These are phyloP conservation scores for Macrotis lagotis DNA, from an alignment of 2,113 vertebrate genomes.

Conservation along the genomic window DNA sequence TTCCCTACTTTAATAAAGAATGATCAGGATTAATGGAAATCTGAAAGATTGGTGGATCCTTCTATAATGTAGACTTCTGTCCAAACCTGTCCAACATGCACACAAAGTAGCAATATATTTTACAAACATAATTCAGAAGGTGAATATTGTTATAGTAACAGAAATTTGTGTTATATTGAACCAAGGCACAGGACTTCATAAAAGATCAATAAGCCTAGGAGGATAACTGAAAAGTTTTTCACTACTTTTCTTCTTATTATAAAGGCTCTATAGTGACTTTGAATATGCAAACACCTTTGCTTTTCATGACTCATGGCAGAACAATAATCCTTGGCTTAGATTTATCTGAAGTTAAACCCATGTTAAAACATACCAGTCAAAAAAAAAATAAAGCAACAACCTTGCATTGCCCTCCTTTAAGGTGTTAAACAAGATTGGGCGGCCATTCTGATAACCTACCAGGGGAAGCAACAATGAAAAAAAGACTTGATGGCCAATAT, in stretches of 20 bases:
- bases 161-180: neutral
- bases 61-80: neutral
- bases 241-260: neutral
- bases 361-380: conserved; percentile 15
- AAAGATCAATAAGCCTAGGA: neutral
- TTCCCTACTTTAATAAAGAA: neutral
- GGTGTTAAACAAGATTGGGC: neutral
- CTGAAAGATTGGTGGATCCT: neutral
- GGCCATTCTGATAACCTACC: neutral
- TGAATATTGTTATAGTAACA: neutral
- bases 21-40: neutral
- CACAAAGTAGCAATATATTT: neutral
- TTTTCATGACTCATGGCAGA: neutral
- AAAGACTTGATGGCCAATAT: neutral
- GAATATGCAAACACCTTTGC: neutral
- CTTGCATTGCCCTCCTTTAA: neutral
- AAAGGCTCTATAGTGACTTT: neutral
- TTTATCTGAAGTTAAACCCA: conserved; percentile 40
- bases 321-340: conserved; percentile 21
- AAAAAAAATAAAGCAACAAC: conserved; percentile 47
- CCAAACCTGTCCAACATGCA: neutral
- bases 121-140: neutral
- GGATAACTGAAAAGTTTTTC: neutral
- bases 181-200: neutral
- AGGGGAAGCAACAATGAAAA: neutral